phyloP scores from a whole-genome alignment of 1,140 invertebrate species.

The Chironomus tepperi region DNA sequence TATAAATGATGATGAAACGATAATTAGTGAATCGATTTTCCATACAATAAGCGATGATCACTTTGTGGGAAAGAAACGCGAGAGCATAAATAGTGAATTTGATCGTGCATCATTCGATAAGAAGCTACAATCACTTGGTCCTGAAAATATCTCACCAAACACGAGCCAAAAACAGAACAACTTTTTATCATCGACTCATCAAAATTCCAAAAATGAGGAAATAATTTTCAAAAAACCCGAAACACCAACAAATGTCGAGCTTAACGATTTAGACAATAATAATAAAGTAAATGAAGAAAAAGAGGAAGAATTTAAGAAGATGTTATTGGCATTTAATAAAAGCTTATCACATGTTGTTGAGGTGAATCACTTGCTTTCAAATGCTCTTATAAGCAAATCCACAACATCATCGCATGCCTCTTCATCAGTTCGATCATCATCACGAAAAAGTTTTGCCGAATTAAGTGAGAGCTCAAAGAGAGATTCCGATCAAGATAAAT shows the following conservation, averaged over 20 bases:
- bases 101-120: not conserved
- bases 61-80: conserved; percentile 12
- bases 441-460: no score
- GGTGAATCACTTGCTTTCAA: conserved; percentile 30
- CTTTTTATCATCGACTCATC: not conserved
- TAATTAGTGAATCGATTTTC: not conserved
- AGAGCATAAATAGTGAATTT: not conserved
- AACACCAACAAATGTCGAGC: not conserved
- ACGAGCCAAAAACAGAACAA: not conserved
- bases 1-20: not conserved
- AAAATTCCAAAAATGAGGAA: not conserved
- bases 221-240: not conserved
- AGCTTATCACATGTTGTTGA: conserved; percentile 30
- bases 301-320: not conserved
- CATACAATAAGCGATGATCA: not conserved
- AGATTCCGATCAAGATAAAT: not conserved
- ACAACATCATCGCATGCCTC: not conserved
- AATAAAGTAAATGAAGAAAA: conserved; percentile 19
- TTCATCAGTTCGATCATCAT: not conserved
- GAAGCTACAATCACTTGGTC: not conserved
- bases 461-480: not conserved
- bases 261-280: not conserved
- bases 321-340: conserved; percentile 29
- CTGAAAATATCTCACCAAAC: not conserved
- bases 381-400: conserved; percentile 23